phyloP scores from a whole-genome alignment of 2,888 invertebrate species.

The Psylliodes chrysocephalus region DNA sequence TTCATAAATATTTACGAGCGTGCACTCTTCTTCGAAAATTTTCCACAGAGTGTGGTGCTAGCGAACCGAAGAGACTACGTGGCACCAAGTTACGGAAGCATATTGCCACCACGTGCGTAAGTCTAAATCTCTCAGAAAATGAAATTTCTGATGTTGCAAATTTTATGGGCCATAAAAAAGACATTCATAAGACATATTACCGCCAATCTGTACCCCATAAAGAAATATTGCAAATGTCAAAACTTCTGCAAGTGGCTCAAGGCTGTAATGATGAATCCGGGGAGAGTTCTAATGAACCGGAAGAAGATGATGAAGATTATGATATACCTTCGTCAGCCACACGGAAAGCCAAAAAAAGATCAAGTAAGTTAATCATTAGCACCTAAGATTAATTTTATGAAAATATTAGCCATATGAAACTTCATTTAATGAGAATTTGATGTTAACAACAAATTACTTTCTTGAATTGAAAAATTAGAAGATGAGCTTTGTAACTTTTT shows the following conservation, averaged over 20 bases:
- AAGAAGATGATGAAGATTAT: too few relatives aligned
- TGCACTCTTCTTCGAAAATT: not conserved
- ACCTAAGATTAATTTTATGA: not conserved
- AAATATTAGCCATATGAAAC: too few relatives aligned
- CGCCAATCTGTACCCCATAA: conserved; percentile 40
- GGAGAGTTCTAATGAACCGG: too few relatives aligned
- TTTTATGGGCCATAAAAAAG: conserved; percentile 3
- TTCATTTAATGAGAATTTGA: too few relatives aligned
- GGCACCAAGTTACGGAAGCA: not conserved
- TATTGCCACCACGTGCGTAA: not conserved
- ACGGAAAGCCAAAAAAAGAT: too few relatives aligned
- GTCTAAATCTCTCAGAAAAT: not conserved
- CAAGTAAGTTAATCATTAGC: not conserved
- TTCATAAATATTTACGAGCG: not conserved
- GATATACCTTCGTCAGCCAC: too few relatives aligned
- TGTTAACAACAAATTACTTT: too few relatives aligned
- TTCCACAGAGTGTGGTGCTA: not conserved
- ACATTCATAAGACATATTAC: conserved; percentile 24
- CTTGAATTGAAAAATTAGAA: not conserved
- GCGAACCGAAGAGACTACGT: not conserved
- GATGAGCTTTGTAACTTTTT: not conserved
- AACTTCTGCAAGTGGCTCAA: conserved; percentile 2
- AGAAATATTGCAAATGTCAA: conserved; percentile 7
- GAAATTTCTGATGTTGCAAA: not conserved
- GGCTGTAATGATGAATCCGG: too few relatives aligned